Base-by-base conservation (phyloP, 2,888 invertebrate species). In the Aspidiotus rigidus region DNA sequence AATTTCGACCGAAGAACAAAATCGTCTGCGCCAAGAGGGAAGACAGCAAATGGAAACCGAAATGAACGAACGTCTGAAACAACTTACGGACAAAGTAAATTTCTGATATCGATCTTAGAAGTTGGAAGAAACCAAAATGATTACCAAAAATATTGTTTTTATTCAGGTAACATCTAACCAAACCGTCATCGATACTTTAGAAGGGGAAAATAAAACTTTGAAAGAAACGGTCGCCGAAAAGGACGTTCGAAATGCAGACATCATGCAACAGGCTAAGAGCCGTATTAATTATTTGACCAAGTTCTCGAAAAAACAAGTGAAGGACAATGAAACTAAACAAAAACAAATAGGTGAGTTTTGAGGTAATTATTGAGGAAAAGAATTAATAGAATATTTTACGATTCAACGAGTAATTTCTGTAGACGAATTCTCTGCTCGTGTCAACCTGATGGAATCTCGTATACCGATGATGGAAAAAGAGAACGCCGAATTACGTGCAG, bases 211-310 rank as follows among this genome's bases (percentile, higher is more conserved):
- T 7, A 86, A 87, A 73, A 78, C 80, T 2, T 78, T 85, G 69
- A 81, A 83, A 75, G 79, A 80, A 70, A 77, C 81, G 62, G 82
- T 81, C 73, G 77, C 80, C 70, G 84, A 85, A 70, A 84, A 84
- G 74, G 86, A 87, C 72, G 85, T 86, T 70, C 82, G 85, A 61
- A 83, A 84, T 1, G 86, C 83, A 75, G 81, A 82, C 69, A 81
- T 89, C 9, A 80, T 89, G 53, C 87, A 87, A 75, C 88, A 86
- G 74, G 88, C 89, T 1, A 86, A 89, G 76, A 84, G 83, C 70
- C 85, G 86, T 75, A 89, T 90, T 71, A 84, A 86, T 74, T 84
- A 83, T 72, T 77, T 90, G 42, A 86, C 87, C 0, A 89, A 89
- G 72, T 75, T 74, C 70, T 39, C 56, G 1, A 69, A 69, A 15